Base-by-base conservation (phyloP, 2,113 vertebrate genomes). In the Forbesichthys papilliferus region DNA sequence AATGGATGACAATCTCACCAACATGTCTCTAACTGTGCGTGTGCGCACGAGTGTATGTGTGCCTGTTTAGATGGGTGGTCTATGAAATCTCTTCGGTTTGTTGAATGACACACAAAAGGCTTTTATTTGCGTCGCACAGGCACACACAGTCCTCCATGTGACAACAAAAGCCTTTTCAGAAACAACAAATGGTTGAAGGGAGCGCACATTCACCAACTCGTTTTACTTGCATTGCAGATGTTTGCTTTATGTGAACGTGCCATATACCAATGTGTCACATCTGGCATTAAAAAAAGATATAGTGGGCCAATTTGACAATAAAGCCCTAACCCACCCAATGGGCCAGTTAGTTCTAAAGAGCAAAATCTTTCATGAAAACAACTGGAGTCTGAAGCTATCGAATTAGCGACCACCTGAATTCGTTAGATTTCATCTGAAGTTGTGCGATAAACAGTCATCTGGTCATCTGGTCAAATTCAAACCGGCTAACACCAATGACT, bases 111-210 rank as follows among this genome's bases (percentile, higher is more conserved):
- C 69, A 84, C 74, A 84, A 84, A 75, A 78, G 64, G 53, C 71
- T 81, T 81, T 64, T 81, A 79, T 79, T 51, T 71, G 58, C 67
- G 61, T 64, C 78, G 69, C 69, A 74, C 63, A 62, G 54, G 16
- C 61, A 83, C 78, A 86, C 36, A 79, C 68, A 54, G 75, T 47
- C 69, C 66, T 56, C 60, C 79, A 86, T 73, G 79, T 80, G 74
- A 81, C 66, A 84, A 86, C 81, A 86, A 86, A 82, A 62, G 74
- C 61, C 79, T 78, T 82, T 80, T 84, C 77, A 80, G 71, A 74
- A 7, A 13, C 18, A 10, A 73, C 67, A 71, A 68, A 61, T 3
- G 49, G 13, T 61, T 56, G 47, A 48, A 46, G 18, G 11, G 61
- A 74, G 60, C 12, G 12, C 33, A 70, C 48, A 62, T 57, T 33